Conservation (phyloP, 2,888 invertebrate species). For the Leucania comma region DNA sequence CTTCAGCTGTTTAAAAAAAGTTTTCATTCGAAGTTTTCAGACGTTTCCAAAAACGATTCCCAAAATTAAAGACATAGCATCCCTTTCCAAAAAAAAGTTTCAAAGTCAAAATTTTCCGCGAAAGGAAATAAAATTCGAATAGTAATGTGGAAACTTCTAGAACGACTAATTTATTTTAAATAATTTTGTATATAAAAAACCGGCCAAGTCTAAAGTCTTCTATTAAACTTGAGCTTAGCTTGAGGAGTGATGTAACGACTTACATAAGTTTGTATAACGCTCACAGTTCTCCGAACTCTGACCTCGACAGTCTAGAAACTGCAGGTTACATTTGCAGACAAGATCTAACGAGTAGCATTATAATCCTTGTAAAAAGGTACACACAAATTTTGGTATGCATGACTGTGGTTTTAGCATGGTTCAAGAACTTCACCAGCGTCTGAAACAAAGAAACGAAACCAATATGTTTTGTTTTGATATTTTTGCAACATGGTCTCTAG, state of each 20-base stretch:
- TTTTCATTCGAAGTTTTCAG: not conserved
- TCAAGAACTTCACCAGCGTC: not conserved
- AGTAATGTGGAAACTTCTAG: not conserved
- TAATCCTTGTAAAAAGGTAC: conserved; percentile 10
- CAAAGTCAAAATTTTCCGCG: too few species aligned
- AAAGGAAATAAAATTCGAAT: not conserved
- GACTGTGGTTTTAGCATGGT: not conserved
- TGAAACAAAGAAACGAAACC: not conserved
- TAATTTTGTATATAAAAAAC: conserved; percentile 9
- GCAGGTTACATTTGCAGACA: conserved; percentile 31
- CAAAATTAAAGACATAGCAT: not conserved
- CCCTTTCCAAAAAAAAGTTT: not conserved
- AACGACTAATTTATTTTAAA: not conserved
- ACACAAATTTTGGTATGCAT: conserved; percentile 7
- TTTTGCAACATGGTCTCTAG: not conserved
- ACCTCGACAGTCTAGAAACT: conserved; percentile 30
- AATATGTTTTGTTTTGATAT: not conserved
- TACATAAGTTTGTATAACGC: conserved; percentile 33
- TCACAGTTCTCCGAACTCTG: conserved; percentile 49
- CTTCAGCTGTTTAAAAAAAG: not conserved
- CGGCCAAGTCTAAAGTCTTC: conserved; percentile 11
- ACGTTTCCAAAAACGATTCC: not conserved
- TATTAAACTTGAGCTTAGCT: conserved; percentile 22
- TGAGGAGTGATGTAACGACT: conserved; percentile 43
- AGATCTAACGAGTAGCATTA: conserved; percentile 36